Evolutionary conservation across 2,888 invertebrate genomes (phyloP).

Genomic region (Erannis defoliaria): DNA sequence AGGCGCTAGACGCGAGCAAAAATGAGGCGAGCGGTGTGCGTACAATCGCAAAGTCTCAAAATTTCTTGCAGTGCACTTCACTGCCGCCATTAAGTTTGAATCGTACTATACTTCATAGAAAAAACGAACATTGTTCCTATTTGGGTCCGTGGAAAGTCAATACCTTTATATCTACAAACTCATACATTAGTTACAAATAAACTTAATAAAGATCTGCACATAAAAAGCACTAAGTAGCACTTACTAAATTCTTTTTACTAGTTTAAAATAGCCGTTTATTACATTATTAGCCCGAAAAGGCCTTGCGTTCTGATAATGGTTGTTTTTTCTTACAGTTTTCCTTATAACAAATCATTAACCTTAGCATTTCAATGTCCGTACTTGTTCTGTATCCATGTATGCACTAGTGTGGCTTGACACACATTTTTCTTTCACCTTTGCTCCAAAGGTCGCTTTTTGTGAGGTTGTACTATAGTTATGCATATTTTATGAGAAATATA

Average conservation of each 20-base stretch:
- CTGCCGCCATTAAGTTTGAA: no score
- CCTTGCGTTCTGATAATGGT: constrained; percentile 23
- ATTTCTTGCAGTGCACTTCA: no score
- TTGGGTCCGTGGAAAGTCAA: neutral
- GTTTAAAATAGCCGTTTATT: neutral
- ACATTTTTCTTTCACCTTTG: constrained; percentile 29
- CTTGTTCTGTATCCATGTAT: constrained; percentile 11
- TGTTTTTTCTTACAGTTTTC: constrained; percentile 14
- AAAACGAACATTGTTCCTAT: neutral
- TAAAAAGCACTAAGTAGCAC: no score
- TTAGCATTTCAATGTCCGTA: constrained; percentile 19
- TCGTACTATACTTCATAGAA: constrained; percentile 1
- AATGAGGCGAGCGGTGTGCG: no score
- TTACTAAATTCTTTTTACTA: no score
- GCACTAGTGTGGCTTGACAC: constrained; percentile 16
- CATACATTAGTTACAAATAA: no score
- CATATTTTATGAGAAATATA: neutral
- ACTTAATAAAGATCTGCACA: no score
- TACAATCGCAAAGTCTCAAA: no score
- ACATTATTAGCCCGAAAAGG: neutral
- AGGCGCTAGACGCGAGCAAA: no score
- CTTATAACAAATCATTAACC: constrained; percentile 18
- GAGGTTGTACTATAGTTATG: neutral
- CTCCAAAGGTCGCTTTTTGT: constrained; percentile 11
- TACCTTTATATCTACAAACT: neutral